These are phyloP conservation scores for Phataginus tetradactyla DNA, from an alignment of 2,797 vertebrate genomes.

Conservation along the genomic window DNA sequence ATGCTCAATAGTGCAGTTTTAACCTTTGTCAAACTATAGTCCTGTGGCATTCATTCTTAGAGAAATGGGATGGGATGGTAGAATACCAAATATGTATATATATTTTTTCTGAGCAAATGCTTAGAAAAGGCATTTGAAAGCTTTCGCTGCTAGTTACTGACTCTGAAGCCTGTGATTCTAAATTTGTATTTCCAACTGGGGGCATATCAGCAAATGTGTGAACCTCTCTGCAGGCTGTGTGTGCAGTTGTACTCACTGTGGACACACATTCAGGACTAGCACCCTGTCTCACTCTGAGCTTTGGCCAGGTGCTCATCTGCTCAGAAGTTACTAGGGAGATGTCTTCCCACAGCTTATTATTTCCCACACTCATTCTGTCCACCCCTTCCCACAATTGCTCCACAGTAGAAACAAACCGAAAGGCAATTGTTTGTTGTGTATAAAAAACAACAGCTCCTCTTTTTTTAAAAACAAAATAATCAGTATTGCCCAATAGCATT, in stretches of 20 bases:
- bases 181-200: background rate
- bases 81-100: background rate
- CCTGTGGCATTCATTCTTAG: background rate
- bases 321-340: background rate
- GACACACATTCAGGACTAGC: background rate
- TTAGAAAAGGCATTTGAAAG: background rate
- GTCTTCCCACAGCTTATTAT: background rate
- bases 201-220: background rate
- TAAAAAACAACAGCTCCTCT: background rate
- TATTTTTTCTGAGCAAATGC: background rate
- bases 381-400: background rate
- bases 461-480: constrained; percentile 11
- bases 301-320: background rate
- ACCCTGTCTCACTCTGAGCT: background rate
- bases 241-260: background rate
- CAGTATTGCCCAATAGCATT: background rate
- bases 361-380: background rate
- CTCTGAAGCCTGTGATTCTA: background rate
- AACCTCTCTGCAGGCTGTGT: background rate
- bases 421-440: background rate
- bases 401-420: background rate
- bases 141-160: background rate
- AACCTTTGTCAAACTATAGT: background rate
- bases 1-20: background rate
- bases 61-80: background rate